These are phyloP conservation scores for Drosophila erecta DNA, from an alignment of 1,140 invertebrate species.

Conservation along the genomic window DNA sequence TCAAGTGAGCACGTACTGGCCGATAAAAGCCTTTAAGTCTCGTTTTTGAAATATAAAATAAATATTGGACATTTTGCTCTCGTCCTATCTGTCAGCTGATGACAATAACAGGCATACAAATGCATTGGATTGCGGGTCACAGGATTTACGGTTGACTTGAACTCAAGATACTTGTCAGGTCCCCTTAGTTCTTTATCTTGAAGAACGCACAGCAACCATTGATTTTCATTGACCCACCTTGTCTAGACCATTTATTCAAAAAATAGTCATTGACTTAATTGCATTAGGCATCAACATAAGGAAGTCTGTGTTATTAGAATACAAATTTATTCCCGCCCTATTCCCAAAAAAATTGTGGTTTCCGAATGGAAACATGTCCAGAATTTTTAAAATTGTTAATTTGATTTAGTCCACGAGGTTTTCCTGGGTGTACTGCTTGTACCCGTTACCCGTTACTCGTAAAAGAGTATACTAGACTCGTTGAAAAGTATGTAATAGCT, in stretches of 20 bases:
- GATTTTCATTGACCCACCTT: slow-evolving; percentile 6
- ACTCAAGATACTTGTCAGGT: slow-evolving; percentile 18
- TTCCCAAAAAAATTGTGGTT: too few species aligned
- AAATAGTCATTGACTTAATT: neutral
- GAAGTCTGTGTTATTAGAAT: too few species aligned
- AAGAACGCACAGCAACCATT: slow-evolving; percentile 22
- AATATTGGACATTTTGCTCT: slow-evolving; percentile 74
- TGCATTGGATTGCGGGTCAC: slow-evolving; percentile 74
- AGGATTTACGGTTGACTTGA: slow-evolving; percentile 28
- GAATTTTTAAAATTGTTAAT: too few species aligned
- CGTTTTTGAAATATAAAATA: slow-evolving; percentile 61
- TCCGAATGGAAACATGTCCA: too few species aligned
- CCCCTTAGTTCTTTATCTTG: slow-evolving; percentile 17
- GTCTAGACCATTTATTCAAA: neutral
- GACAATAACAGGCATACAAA: slow-evolving; percentile 78
- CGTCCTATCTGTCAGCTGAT: slow-evolving; percentile 51
- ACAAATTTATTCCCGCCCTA: too few species aligned
- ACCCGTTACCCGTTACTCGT: too few species aligned
- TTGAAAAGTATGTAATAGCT: too few species aligned
- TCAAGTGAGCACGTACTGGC: slow-evolving; percentile 33
- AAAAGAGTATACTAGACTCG: too few species aligned
- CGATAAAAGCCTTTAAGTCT: slow-evolving; percentile 53
- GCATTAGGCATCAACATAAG: too few species aligned
- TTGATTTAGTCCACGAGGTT: too few species aligned
- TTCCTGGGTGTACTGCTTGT: too few species aligned